A percentile compares a stretch with the other conserved stretches of the same genome.
These are phyloP conservation scores for Cynaeus angustus DNA, from an alignment of 2,888 invertebrate genomes.

Conservation along the genomic window DNA sequence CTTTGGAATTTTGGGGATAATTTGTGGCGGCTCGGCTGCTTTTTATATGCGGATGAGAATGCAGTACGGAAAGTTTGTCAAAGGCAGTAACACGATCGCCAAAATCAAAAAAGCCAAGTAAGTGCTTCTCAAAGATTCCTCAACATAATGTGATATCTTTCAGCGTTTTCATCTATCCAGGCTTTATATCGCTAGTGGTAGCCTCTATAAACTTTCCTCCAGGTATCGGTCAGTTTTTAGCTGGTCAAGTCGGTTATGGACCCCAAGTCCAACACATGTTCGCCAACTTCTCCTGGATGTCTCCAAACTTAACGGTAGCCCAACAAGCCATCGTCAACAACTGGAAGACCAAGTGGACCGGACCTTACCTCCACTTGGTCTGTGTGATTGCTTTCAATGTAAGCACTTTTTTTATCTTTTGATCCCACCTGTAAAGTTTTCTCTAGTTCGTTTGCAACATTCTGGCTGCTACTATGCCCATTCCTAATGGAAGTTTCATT, in stretches of 20 bases:
- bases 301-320: conserved; percentile 84
- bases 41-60: conserved; percentile 93
- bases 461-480: conserved; percentile 95
- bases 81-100: conserved; percentile 68
- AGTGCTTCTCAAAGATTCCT: conserved; percentile 70
- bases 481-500: conserved; percentile 97
- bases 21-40: conserved; percentile 90
- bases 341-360: conserved; percentile 89
- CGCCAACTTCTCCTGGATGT: conserved; percentile 97
- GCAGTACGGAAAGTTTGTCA: conserved; percentile 64
- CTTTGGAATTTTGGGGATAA: conserved; percentile 92
- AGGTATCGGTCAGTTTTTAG: conserved; percentile 82
- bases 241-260: conserved; percentile 70
- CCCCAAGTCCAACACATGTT: conserved; percentile 84
- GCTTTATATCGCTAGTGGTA: conserved; percentile 87
- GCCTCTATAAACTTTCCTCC: conserved; percentile 89
- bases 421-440: conserved; percentile 16
- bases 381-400: conserved; percentile 91
- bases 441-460: conserved; percentile 89
- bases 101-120: conserved; percentile 93
- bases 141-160: no score
- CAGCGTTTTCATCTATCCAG: conserved; percentile 88
- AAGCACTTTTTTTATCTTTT: conserved; percentile 72
- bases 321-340: conserved; percentile 88
- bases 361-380: conserved; percentile 88